Base-by-base conservation (phyloP, 2,113 vertebrate genomes). In the Hypanus sabinus region DNA sequence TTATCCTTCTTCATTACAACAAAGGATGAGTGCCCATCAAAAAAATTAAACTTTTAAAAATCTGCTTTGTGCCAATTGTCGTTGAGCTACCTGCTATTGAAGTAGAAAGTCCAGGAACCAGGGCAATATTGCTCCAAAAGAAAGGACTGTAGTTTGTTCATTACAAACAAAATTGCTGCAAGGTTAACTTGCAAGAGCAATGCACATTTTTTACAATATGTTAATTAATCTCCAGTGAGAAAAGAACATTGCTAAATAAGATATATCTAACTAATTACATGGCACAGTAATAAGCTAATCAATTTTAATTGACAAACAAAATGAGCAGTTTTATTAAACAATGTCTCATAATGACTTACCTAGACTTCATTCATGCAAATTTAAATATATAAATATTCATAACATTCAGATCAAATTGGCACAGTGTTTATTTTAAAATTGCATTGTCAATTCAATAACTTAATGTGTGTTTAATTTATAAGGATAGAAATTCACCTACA, bases 281-380 rank as follows among this genome's bases (percentile, higher is more conserved):
- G 36, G 68, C 62, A 36, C 91, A 93, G 91, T 93, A 55, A 93
- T 55, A 71, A 73, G 38, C 70, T 73, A 93, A 93, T 38, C 36
- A 93, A 93, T 22, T 73, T 93, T 93, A 93, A 93, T 73, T 73
- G 68, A 30, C 91, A 93, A 93, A 93, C 22, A 93, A 93, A 93
- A 93, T 38, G 38, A 46, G 36, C 36, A 55, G 91, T 93, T 93
- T 73, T 27, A 93, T 93, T 73, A 46, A 73, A 93, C 70, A 36
- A 93, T 73, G 38, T 46, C 36, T 73, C 68, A 91, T 91, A 55
- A 73, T 55, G 91, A 46, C 20, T 22, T 93, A 93, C 91, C 91
- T 73, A 73, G 91, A 73, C 20, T 73, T 93, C 36, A 73, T 20
- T 93, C 62, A 36, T 71, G 36, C 68, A 93, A 73, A 46, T 93